These are phyloP conservation scores for Leptinotarsa juncta DNA, from an alignment of 2,888 invertebrate species.

Conservation along the genomic window DNA sequence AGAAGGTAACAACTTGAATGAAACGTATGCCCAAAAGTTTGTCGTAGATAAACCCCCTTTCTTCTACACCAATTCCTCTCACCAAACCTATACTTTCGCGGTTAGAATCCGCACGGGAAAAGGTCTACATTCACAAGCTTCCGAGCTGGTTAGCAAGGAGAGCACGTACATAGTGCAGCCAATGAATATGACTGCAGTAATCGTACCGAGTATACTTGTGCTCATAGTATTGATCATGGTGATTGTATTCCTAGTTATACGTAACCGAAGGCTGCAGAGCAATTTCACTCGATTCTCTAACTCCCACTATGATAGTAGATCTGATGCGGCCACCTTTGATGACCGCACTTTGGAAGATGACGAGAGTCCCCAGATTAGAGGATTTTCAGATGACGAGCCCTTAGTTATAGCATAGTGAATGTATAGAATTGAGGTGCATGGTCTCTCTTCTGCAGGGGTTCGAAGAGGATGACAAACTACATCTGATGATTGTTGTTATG, in stretches of 20 bases:
- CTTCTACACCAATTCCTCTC: conserved; percentile 68
- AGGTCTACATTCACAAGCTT: conserved; percentile 73
- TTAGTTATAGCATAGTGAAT: conserved; percentile 83
- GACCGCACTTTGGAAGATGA: conserved; percentile 83
- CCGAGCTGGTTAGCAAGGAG: conserved; percentile 69
- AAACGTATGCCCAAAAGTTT: conserved; percentile 67
- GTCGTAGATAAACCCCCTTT: conserved; percentile 70
- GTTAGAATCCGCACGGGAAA: conserved; percentile 72
- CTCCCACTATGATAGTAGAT: conserved; percentile 86
- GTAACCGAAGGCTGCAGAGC: conserved; percentile 80
- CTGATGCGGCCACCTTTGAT: conserved; percentile 87
- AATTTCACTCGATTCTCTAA: conserved; percentile 86
- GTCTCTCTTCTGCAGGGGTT: background rate
- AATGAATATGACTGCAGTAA: conserved; percentile 55
- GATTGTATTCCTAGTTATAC: conserved; percentile 71
- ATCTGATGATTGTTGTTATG: too few species aligned
- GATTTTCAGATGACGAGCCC: conserved; percentile 94
- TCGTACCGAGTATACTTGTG: conserved; percentile 66
- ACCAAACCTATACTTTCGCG: conserved; percentile 72
- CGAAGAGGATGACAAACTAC: background rate
- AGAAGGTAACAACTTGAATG: conserved; percentile 67
- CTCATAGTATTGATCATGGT: conserved; percentile 69
- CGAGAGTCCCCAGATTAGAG: conserved; percentile 85
- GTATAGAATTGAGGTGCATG: background rate
- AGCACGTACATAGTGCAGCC: conserved; percentile 48